Evolutionary conservation across 2,797 vertebrate genomes (phyloP).

Genomic region (Cuniculus paca): DNA sequence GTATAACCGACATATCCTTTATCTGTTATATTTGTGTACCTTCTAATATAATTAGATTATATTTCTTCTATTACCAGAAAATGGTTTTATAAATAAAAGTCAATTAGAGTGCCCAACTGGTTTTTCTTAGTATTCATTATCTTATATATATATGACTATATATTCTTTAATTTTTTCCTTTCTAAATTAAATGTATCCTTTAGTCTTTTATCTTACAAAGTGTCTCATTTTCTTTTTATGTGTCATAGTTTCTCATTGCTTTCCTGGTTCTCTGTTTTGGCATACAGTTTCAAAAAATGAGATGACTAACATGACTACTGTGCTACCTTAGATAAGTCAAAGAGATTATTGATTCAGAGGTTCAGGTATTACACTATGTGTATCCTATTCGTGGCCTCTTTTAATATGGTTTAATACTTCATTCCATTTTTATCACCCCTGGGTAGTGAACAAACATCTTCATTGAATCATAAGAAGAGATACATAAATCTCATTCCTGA

Average conservation of each 20-base stretch:
- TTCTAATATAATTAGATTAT: conserved; percentile 68
- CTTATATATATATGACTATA: conserved; percentile 59
- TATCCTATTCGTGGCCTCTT: conserved; percentile 72
- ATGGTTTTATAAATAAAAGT: conserved; percentile 59
- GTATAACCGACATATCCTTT: conserved; percentile 46
- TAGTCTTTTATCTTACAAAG: conserved; percentile 53
- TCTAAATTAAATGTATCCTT: conserved; percentile 67
- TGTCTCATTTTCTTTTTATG: conserved; percentile 58
- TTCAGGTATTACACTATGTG: conserved; percentile 63
- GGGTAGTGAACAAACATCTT: conserved; percentile 75
- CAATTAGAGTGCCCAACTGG: conserved; percentile 62
- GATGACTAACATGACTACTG: conserved; percentile 50
- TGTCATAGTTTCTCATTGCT: conserved; percentile 53
- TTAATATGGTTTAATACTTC: conserved; percentile 77
- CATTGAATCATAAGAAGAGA: conserved; percentile 66
- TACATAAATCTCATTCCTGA: conserved; percentile 72
- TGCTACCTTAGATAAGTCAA: conserved; percentile 62
- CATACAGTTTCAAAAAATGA: conserved; percentile 25
- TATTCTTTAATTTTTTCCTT: conserved; percentile 67
- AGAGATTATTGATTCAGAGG: conserved; percentile 75
- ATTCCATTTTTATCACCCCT: conserved; percentile 74
- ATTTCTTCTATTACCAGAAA: conserved; percentile 76
- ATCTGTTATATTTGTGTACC: conserved; percentile 62
- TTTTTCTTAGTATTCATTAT: conserved; percentile 70
- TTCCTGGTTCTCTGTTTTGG: conserved; percentile 51